A percentile compares a stretch with the other conserved stretches of the same genome.
These are phyloP conservation scores for Urocynchramus pylzowi DNA, from an alignment of 2,113 vertebrate genomes.

Conservation along the genomic window DNA sequence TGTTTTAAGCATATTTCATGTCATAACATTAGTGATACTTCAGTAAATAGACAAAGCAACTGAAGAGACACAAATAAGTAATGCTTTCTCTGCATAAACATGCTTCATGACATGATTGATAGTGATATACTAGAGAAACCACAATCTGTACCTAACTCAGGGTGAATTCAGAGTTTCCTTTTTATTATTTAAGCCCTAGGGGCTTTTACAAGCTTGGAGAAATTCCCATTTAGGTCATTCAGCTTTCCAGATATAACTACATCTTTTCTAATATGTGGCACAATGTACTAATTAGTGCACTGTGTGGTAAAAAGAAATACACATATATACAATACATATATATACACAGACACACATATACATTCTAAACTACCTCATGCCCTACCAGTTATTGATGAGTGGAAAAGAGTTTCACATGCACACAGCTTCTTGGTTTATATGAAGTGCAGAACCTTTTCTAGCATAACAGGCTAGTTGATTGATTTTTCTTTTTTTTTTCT, in stretches of 20 bases:
- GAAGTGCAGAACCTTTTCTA: not conserved
- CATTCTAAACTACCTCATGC: not conserved
- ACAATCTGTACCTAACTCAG: not conserved
- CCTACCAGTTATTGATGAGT: accelerated
- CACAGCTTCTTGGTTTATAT: not conserved
- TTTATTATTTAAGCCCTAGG: not conserved
- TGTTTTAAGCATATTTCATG: not conserved
- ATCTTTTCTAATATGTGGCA: not conserved
- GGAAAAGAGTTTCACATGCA: not conserved
- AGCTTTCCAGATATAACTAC: not conserved
- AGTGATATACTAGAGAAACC: not conserved
- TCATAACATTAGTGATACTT: not conserved
- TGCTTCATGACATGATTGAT: not conserved
- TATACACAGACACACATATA: accelerated
- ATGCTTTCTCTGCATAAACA: not conserved
- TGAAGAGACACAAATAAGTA: not conserved
- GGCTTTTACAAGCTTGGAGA: not conserved
- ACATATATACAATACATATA: not conserved
- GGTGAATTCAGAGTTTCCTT: not conserved
- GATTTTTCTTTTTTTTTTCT: not conserved
- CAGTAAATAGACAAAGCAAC: not conserved
- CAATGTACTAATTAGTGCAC: not conserved
- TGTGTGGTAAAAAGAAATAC: not conserved
- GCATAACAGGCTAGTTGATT: not conserved
- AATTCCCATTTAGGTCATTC: not conserved